Evolutionary conservation across 2,113 vertebrate genomes (phyloP), one percentile per base, ranked within the genome.

Genomic region (Hyperopisus bebe): DNA sequence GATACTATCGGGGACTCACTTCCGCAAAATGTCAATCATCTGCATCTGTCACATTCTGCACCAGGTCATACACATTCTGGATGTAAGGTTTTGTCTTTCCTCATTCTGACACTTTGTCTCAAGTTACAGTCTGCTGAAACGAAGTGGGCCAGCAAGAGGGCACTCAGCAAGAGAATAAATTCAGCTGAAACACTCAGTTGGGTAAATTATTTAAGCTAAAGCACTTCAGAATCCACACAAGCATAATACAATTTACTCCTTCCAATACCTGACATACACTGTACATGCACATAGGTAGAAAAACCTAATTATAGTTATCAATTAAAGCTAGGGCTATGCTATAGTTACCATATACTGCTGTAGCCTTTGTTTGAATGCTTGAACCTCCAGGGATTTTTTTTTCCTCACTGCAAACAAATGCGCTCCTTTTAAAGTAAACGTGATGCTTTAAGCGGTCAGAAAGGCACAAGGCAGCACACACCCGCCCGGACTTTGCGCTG

Each of bases 201-300:
- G 27, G 70, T 90, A 86, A 86, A 89, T 89, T 50, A 89, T 89
- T 86, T 15, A 89, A 90, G 83, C 21, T 62, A 42, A 86, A 50
- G 89, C 84, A 85, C 84, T 90, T 85, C 27, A 11, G 46, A 89
- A 66, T 84, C 47, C 35, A 48, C 47, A 50, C 11, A 86, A 48
- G 15, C 84, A 53, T 50, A 35, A 86, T 48, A 15, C 24, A 86
- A 11, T 24, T 48, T 31, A 50, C 48, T 86, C 27, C 5, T 31
- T 27, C 48, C 47, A 86, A 24, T 31, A 50, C 21, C 24, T 86
- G 51, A 42, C 27, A 58, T 86, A 86, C 50, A 62, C 5, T 27
- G 19, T 88, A 21, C 21, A 19, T 21, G 74, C 55, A 62, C 13
- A 47, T 44, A 39, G 21, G 7, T 17, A 35, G 50, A 87, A 31